Base-by-base conservation (phyloP, 2,888 invertebrate genomes). In the Aelia acuminata region DNA sequence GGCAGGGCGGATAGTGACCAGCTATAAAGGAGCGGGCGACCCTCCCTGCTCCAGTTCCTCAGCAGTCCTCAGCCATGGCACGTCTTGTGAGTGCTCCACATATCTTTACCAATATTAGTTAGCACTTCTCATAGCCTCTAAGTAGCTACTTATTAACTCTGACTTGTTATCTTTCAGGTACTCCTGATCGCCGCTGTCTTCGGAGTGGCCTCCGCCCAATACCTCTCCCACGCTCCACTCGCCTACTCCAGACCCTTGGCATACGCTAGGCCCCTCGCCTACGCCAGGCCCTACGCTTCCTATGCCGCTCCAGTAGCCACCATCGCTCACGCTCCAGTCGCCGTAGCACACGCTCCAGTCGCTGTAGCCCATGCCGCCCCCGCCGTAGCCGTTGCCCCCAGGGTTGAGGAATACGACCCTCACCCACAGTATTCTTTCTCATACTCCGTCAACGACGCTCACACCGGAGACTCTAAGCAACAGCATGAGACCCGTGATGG, bases 401-500 rank as follows among this genome's bases (percentile, higher is more conserved):
- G 43, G 10, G 43, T 43, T 49, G 91, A 91, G 84, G 90, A 89
- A 84, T 88, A 90, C n/a, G 91, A 90, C 88, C 90, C 90, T 48
- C 89, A 90, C 88, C 91, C 91, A 22, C 90, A 90, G 84, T 91
- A 91, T 89, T 90, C 89, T 85, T 91, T 89, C 90, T 90, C 90
- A n/a, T 91, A 91, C 89, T 90, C 90, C 63, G 90, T 91, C 86
- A 89, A 90, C 57, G 90, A 91, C 89, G 89, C 91, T 22, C 89
- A 91, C 84, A 91, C 91, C 87, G 91, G 91, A 22, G 91, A 91
- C 90, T 91, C 91, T 88, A 91, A 91, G 90, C 90, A 90, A 39
- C 91, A 91, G 88, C 91, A 91, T 70, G 92, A 92, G 89, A 90
- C 90, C n/a, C 90, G 92, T 43, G 91, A 91, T 84, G 92, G 91